A percentile compares a stretch with the other conserved stretches of the same genome.
Conservation (phyloP, 2,888 invertebrate genomes). For the Masnerella sp. region DNA sequence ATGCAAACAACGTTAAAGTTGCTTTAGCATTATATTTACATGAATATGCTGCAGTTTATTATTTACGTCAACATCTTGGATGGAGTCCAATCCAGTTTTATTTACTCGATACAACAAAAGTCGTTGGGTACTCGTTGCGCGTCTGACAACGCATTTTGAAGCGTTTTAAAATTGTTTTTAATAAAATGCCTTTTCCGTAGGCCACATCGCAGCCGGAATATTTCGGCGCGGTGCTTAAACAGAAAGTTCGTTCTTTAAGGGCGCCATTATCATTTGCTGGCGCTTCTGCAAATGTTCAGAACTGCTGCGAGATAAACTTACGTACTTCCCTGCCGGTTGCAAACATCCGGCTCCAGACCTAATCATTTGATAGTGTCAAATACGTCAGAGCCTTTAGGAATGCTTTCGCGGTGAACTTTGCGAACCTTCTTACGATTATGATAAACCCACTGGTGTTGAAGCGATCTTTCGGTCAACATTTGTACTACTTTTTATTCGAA, state of each 20-base stretch:
- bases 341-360: constrained; percentile 26
- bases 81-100: no score
- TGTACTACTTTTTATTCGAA: neutral
- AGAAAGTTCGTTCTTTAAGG: constrained; percentile 37
- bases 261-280: constrained; percentile 40
- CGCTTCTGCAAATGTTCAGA: constrained; percentile 38
- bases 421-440: constrained; percentile 8
- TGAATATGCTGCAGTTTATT: no score
- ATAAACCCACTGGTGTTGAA: constrained; percentile 6
- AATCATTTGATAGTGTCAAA: constrained; percentile 50
- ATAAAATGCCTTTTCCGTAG: constrained; percentile 11
- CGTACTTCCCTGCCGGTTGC: constrained; percentile 15
- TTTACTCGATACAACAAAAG: no score
- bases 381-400: constrained; percentile 40
- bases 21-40: no score
- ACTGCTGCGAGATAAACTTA: constrained; percentile 37
- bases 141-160: neutral
- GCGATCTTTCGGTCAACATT: constrained; percentile 23
- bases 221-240: constrained; percentile 24
- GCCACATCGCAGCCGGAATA: neutral
- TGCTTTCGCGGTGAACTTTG: constrained; percentile 20
- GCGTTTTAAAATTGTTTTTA: neutral
- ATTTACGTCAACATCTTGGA: no score
- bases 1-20: no score
- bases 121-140: no score